Percentiles rank a stretch among this genome's conserved stretches.
Conservation (phyloP, 2,113 vertebrate genomes). For the Galbula dea region DNA sequence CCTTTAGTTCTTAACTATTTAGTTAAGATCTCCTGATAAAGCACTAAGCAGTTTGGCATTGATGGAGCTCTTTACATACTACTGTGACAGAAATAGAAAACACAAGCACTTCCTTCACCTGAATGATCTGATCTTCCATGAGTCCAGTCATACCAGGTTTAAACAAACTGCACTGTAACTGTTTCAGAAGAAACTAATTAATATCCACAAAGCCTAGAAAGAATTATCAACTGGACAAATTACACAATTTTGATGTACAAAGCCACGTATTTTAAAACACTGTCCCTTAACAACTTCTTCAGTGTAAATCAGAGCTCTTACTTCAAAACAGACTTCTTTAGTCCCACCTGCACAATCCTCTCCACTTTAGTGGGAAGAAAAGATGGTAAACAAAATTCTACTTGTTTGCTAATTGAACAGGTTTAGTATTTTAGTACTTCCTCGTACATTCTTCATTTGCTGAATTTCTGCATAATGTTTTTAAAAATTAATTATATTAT, state of each 20-base stretch:
- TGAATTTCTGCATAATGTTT: background rate
- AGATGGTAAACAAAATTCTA: background rate
- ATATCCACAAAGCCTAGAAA: background rate
- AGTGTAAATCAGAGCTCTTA: background rate
- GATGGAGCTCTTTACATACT: background rate
- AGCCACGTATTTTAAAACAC: background rate
- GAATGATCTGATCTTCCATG: conserved; percentile 3
- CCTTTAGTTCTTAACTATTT: conserved; percentile 57
- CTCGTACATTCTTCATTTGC: background rate
- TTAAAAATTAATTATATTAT: background rate
- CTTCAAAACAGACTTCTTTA: background rate
- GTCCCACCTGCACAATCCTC: background rate
- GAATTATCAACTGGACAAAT: background rate
- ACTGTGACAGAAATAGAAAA: background rate
- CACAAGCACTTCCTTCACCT: conserved; percentile 36
- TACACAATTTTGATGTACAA: background rate
- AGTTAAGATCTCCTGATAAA: conserved; percentile 57
- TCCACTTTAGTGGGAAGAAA: background rate
- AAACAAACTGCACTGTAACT: conserved; percentile 10
- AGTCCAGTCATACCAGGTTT: background rate
- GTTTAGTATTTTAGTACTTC: background rate
- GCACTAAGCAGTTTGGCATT: conserved; percentile 26
- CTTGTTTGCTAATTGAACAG: background rate
- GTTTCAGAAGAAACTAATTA: conserved; percentile 22
- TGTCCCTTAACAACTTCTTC: background rate